These are phyloP conservation scores for Pinna nobilis DNA, from an alignment of 1,140 invertebrate species.

Conservation along the genomic window DNA sequence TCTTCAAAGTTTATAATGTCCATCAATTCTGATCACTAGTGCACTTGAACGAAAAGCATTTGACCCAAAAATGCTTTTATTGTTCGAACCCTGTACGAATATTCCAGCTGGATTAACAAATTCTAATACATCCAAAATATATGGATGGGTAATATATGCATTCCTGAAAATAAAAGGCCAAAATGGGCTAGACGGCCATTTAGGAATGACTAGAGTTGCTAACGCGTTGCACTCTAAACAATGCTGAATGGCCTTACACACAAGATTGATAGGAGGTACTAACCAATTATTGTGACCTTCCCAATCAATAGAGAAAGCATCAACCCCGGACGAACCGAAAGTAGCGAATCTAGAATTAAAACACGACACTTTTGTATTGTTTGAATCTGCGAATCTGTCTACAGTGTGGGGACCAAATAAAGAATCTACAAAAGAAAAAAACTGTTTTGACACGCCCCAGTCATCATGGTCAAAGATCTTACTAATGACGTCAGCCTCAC, in stretches of 20 bases:
- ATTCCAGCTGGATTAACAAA: conserved; percentile 10
- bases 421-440: conserved; percentile 19
- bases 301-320: conserved; percentile 30
- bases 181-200: conserved; percentile 23
- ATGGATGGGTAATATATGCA: neutral
- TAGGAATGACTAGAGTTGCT: conserved; percentile 15
- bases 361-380: conserved; percentile 13
- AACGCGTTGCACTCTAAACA: neutral
- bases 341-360: conserved; percentile 33
- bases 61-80: neutral
- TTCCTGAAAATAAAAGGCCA: conserved; percentile 11
- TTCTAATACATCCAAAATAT: conserved; percentile 19
- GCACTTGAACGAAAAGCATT: neutral
- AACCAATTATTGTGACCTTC: conserved; percentile 25
- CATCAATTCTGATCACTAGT: neutral
- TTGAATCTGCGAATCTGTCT: conserved; percentile 27
- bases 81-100: neutral
- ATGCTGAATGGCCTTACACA: neutral
- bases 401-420: conserved; percentile 25
- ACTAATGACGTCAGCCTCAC: neutral
- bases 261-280: conserved; percentile 14
- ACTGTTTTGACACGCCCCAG: conserved; percentile 9
- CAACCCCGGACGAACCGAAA: conserved; percentile 6
- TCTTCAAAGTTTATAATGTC: neutral
- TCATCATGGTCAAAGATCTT: conserved; percentile 33